Percentiles rank a stretch among this genome's conserved stretches.
Evolutionary conservation across 2,888 invertebrate species (phyloP).

Genomic region (Xanthia icteritia): DNA sequence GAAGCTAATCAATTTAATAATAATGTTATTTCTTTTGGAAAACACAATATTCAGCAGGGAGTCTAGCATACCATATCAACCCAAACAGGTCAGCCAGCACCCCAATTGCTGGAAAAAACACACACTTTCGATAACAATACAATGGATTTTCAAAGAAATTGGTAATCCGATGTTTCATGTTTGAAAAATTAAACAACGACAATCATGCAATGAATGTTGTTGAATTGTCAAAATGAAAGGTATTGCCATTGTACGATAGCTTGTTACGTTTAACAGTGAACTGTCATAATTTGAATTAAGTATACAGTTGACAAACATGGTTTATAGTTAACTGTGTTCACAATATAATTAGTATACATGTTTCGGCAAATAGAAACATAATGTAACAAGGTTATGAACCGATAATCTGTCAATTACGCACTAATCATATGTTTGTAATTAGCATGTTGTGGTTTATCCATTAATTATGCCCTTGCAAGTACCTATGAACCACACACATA

Average conservation of each 20-base stretch:
- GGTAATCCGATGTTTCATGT: no score
- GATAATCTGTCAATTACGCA: slow-evolving; percentile 44
- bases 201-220: background rate
- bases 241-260: background rate
- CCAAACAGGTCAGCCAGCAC: background rate
- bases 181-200: no score
- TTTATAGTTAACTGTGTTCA: background rate
- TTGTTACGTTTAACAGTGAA: background rate
- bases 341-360: background rate
- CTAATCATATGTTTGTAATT: slow-evolving; percentile 43
- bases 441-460: slow-evolving; percentile 14
- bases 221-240: background rate
- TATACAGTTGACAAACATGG: background rate
- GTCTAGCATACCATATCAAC: background rate
- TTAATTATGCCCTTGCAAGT: slow-evolving; percentile 7
- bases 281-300: background rate
- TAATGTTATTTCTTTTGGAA: background rate
- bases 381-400: slow-evolving; percentile 16
- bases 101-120: background rate
- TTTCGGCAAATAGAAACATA: slow-evolving; percentile 18
- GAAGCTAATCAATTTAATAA: background rate
- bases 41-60: background rate
- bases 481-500: background rate
- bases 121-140: no score
- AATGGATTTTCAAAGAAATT: no score